phyloP scores from a whole-genome alignment of 2,797 vertebrate genomes.

The Calcarius lapponicus region DNA sequence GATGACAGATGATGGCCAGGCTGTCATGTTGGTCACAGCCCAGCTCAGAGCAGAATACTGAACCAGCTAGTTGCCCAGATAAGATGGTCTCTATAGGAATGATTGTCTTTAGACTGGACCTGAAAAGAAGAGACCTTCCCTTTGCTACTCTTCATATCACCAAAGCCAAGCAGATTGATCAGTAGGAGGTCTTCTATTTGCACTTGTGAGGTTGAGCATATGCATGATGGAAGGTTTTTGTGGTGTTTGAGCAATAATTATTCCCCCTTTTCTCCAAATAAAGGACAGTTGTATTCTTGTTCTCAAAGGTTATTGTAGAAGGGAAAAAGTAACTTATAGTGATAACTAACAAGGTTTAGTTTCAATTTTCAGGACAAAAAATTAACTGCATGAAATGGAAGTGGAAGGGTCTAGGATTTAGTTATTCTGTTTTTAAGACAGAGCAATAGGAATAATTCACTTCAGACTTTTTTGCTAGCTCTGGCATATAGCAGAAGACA shows the following conservation, averaged over 20 bases:
- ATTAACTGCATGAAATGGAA: background rate
- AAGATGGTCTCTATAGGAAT: background rate
- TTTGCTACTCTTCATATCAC: background rate
- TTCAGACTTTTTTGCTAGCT: background rate
- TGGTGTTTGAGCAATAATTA: background rate
- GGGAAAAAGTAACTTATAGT: background rate
- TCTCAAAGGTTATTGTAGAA: background rate
- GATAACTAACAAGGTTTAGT: background rate
- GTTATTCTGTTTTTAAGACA: background rate
- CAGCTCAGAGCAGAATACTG: background rate
- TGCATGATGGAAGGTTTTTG: background rate
- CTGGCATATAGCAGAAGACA: background rate
- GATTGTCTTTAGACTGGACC: background rate
- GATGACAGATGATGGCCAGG: background rate
- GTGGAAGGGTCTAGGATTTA: background rate
- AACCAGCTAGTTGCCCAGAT: background rate
- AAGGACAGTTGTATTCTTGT: background rate
- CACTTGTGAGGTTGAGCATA: background rate
- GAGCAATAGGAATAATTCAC: background rate
- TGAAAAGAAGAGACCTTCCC: background rate
- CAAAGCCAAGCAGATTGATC: background rate
- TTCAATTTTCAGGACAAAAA: background rate
- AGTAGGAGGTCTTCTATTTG: background rate
- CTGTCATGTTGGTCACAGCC: background rate
- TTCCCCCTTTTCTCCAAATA: background rate